Evolutionary conservation across 1,140 invertebrate genomes (phyloP).

Genomic region (Formica exsecta): DNA sequence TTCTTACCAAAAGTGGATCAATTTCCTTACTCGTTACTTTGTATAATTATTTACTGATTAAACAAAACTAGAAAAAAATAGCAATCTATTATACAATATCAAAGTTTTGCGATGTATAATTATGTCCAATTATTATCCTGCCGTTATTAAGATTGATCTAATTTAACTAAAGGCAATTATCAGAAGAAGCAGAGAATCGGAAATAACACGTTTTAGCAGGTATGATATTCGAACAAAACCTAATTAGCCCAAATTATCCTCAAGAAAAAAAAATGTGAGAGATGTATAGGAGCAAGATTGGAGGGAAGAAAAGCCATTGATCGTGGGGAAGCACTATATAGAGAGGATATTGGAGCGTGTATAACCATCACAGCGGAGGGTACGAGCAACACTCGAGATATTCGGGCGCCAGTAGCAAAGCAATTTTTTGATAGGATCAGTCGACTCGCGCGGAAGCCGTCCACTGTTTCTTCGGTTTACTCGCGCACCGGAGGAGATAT

Average conservation of each 20-base stretch:
- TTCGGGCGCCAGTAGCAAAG: constrained; percentile 78
- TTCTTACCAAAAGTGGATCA: background rate
- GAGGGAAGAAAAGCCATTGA: constrained; percentile 41
- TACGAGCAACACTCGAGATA: constrained; percentile 64
- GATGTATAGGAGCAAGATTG: background rate
- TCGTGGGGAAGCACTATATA: constrained; percentile 30
- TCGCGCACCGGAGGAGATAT: constrained; percentile 61
- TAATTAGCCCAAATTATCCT: constrained; percentile 41
- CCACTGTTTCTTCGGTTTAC: constrained; percentile 73
- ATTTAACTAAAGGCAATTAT: constrained; percentile 12
- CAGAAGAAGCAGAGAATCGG: background rate
- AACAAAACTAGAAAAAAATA: background rate
- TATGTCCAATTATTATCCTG: background rate
- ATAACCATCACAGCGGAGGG: constrained; percentile 10
- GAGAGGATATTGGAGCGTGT: constrained; percentile 65
- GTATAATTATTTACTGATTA: background rate
- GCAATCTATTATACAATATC: background rate
- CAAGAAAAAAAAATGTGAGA: constrained; percentile 1
- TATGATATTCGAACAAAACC: constrained; percentile 23
- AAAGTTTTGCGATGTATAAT: background rate
- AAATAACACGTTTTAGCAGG: constrained; percentile 1
- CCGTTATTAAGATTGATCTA: background rate
- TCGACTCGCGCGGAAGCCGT: constrained; percentile 57
- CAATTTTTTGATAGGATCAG: constrained; percentile 82
- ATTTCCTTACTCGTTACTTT: background rate